Conservation (phyloP, 2,888 invertebrate species). For the Acleris sparsana region DNA sequence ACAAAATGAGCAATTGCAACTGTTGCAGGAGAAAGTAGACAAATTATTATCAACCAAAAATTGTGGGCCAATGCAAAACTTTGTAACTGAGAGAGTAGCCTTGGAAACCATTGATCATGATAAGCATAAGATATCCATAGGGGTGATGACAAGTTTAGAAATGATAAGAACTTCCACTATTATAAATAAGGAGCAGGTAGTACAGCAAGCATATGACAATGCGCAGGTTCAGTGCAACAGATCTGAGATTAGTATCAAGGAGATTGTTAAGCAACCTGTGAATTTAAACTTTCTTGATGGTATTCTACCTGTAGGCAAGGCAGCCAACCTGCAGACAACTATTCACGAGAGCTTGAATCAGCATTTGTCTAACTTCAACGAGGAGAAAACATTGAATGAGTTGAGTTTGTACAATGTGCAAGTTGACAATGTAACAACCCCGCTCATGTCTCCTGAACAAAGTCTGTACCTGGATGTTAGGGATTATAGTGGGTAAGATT, state of each 20-base stretch:
- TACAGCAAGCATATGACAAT: conserved; percentile 61
- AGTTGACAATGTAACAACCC: conserved; percentile 75
- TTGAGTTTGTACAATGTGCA: conserved; percentile 75
- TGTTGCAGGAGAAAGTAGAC: conserved; percentile 86
- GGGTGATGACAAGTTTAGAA: conserved; percentile 89
- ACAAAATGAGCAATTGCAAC: conserved; percentile 86
- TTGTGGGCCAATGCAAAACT: conserved; percentile 52
- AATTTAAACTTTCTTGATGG: conserved; percentile 76
- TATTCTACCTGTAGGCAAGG: conserved; percentile 56
- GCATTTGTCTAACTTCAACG: conserved; percentile 48
- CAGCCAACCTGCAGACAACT: conserved; percentile 39
- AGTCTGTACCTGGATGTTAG: conserved; percentile 74
- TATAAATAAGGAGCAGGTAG: conserved; percentile 66
- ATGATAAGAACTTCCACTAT: conserved; percentile 79
- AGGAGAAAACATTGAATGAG: conserved; percentile 75
- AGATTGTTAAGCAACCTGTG: conserved; percentile 61
- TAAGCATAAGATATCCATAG: conserved; percentile 85
- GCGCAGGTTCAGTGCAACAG: conserved; percentile 73
- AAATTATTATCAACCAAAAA: conserved; percentile 68
- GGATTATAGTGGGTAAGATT: conserved; percentile 78
- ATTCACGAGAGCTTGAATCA: conserved; percentile 36
- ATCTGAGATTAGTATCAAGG: conserved; percentile 74
- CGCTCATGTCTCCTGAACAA: conserved; percentile 74
- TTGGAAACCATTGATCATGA: conserved; percentile 63
- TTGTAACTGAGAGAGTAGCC: conserved; percentile 59